Percentiles rank a stretch among this genome's conserved stretches.
phyloP scores from a whole-genome alignment of 2,888 invertebrate genomes.

The Pseudococcus longispinus region DNA sequence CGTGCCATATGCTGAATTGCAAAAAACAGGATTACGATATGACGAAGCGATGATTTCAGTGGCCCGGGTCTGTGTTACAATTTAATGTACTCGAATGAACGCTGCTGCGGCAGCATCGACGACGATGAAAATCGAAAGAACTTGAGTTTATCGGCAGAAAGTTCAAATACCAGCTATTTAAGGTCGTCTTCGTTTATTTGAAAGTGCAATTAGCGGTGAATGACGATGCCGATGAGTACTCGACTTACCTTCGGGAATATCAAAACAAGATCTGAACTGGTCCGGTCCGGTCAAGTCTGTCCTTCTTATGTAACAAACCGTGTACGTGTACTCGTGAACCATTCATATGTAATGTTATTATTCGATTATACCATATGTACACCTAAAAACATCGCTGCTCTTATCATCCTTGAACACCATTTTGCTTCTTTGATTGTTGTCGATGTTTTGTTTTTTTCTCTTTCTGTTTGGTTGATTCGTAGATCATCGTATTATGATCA shows the following conservation, averaged over 20 bases:
- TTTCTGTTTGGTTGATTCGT: not conserved
- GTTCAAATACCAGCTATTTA: slow-evolving; percentile 46
- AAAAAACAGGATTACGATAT: not conserved
- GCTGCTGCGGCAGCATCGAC: not conserved
- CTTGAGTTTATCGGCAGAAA: slow-evolving; percentile 40
- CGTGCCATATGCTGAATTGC: not conserved
- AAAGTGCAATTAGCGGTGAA: slow-evolving; percentile 51
- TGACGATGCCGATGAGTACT: slow-evolving; percentile 47
- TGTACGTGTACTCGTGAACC: slow-evolving; percentile 46
- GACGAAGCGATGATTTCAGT: not conserved
- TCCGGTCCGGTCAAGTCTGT: slow-evolving; percentile 51
- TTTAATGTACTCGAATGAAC: not conserved
- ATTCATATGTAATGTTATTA: slow-evolving; percentile 35
- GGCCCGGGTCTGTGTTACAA: not conserved
- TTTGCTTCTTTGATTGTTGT: not conserved
- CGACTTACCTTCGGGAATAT: slow-evolving; percentile 49
- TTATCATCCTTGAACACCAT: slow-evolving; percentile 39
- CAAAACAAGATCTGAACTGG: slow-evolving; percentile 52
- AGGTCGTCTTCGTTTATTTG: slow-evolving; percentile 47
- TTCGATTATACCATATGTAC: slow-evolving; percentile 43
- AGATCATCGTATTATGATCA: not conserved
- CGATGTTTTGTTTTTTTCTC: too few species aligned
- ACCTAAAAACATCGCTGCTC: slow-evolving; percentile 15
- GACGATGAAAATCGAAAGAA: not conserved
- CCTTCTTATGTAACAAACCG: slow-evolving; percentile 48